Percentiles rank a stretch among this genome's conserved stretches.
phyloP scores from a whole-genome alignment of 2,797 vertebrate genomes.

The Peromyscus nudipes region DNA sequence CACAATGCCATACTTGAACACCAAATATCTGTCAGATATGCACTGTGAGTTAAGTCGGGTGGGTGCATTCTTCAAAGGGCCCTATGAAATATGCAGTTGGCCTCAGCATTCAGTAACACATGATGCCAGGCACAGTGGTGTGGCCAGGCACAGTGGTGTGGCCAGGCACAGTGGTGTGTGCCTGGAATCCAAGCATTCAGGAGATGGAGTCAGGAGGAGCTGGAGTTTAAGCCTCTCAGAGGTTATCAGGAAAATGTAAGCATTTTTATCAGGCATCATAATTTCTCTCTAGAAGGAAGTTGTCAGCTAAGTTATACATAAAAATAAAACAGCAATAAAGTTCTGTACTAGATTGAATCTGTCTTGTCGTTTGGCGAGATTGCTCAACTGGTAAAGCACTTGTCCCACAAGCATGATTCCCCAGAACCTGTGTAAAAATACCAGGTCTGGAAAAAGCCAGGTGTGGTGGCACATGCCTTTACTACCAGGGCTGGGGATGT shows the following conservation, averaged over 20 bases:
- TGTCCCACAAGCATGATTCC: not conserved
- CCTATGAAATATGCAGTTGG: not conserved
- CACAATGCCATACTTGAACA: not conserved
- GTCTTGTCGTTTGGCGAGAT: not conserved
- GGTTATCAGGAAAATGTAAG: not conserved
- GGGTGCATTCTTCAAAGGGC: not conserved
- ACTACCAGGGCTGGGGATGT: not conserved
- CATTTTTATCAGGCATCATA: not conserved
- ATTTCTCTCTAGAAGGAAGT: conserved; percentile 7
- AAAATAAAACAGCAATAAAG: not conserved
- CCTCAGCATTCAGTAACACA: not conserved
- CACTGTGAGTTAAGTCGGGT: not conserved
- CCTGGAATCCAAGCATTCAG: not conserved
- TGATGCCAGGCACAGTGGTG: not conserved
- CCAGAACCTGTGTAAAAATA: not conserved
- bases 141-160: no score
- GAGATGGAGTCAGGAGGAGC: not conserved
- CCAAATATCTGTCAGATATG: not conserved
- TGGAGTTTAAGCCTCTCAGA: not conserved
- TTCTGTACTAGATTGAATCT: not conserved
- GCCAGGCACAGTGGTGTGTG: not conserved
- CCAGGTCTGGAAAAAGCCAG: not conserved
- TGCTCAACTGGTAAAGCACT: not conserved
- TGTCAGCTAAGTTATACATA: not conserved
- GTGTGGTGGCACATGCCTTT: not conserved